A percentile compares a stretch with the other conserved stretches of the same genome.
Conservation (phyloP, 2,888 invertebrate genomes). For the Ophion obscuratus region DNA sequence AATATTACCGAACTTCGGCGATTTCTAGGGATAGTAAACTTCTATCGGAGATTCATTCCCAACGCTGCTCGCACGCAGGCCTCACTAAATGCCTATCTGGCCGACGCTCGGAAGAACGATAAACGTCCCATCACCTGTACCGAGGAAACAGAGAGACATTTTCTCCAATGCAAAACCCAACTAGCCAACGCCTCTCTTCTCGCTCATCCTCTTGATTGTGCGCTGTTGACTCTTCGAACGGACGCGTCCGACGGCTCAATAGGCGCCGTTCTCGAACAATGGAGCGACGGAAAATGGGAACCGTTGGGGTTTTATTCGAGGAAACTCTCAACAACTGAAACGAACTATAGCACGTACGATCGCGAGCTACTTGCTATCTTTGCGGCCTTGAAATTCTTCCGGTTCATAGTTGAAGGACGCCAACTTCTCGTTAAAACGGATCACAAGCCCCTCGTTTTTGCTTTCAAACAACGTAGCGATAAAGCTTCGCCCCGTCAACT, state of each 20-base stretch:
- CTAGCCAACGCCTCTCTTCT: constrained; percentile 45
- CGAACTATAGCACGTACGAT: constrained; percentile 66
- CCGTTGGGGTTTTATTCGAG: constrained; percentile 34
- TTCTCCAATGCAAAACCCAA: not conserved
- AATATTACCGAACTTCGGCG: constrained; percentile 41
- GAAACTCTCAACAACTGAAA: constrained; percentile 61
- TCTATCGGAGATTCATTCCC: constrained; percentile 27
- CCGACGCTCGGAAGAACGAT: too few species aligned
- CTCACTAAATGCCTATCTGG: too few species aligned
- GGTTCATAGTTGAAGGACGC: too few species aligned
- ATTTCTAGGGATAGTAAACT: constrained; percentile 42
- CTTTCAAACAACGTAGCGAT: not conserved
- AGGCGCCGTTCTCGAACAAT: constrained; percentile 54
- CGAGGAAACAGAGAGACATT: too few species aligned
- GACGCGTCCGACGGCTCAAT: constrained; percentile 62
- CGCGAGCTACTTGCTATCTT: constrained; percentile 57
- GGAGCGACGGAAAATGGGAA: constrained; percentile 34
- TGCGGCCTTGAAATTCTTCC: constrained; percentile 5
- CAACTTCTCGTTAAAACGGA: too few species aligned
- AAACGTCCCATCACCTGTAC: too few species aligned
- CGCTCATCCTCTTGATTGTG: not conserved
- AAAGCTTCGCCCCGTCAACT: constrained; percentile 54
- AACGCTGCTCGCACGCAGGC: constrained; percentile 27
- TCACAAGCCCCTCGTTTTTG: too few species aligned
- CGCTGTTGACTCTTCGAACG: constrained; percentile 40